Conservation (phyloP, 2,113 vertebrate species). For the Actinemys pallida region DNA sequence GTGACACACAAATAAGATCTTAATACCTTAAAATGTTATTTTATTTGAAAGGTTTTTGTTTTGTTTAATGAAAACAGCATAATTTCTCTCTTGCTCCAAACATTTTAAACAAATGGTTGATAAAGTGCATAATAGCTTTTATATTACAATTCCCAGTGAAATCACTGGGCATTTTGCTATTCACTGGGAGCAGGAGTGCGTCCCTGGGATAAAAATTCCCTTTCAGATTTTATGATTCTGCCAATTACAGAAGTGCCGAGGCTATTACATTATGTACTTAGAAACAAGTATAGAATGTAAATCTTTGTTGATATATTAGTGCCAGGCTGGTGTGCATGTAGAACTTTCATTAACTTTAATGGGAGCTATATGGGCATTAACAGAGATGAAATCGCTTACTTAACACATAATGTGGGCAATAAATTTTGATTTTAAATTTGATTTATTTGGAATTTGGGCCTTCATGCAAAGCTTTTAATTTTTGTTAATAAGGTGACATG, state of each 20-base stretch:
- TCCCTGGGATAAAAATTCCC: conserved; percentile 5
- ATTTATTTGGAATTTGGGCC: too few relatives aligned
- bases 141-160: not conserved
- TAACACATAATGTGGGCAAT: not conserved
- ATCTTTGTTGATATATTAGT: not conserved
- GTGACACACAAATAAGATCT: conserved; percentile 8
- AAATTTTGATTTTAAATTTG: not conserved
- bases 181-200: not conserved
- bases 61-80: conserved; percentile 1
- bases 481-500: too few relatives aligned
- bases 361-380: accelerated
- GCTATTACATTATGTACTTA: not conserved
- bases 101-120: not conserved
- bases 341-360: not conserved
- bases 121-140: not conserved
- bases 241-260: not conserved
- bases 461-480: too few relatives aligned
- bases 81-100: not conserved
- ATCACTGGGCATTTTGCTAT: not conserved
- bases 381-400: not conserved
- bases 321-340: accelerated
- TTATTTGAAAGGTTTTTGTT: conserved; percentile 2
- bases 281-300: conserved; percentile 20
- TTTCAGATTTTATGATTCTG: conserved; percentile 26
- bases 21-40: conserved; percentile 17